phyloP scores from a whole-genome alignment of 2,113 vertebrate species.

The Zosterops hypoxanthus region DNA sequence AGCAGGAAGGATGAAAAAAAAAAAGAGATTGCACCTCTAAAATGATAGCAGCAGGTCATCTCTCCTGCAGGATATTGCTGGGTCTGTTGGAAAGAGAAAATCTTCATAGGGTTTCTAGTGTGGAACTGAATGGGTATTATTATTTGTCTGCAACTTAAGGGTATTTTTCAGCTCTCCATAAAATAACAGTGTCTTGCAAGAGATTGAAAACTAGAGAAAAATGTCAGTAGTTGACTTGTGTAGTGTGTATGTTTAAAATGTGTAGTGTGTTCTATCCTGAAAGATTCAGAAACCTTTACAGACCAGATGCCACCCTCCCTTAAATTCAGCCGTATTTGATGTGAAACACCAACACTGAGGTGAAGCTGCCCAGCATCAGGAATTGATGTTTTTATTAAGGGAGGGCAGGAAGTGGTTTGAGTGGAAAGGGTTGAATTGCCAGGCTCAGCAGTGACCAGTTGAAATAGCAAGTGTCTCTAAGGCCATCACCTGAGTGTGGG shows the following conservation, averaged over 20 bases:
- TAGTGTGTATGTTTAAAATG: not conserved
- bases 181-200: constrained; percentile 41
- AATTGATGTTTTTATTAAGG: not conserved
- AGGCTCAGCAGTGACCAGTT: not conserved
- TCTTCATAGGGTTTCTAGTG: not conserved
- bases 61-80: constrained; percentile 21
- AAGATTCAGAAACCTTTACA: not conserved
- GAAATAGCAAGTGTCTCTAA: not conserved
- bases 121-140: constrained; percentile 23
- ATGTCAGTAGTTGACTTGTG: not conserved
- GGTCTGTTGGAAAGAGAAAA: constrained; percentile 23
- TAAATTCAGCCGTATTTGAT: not conserved
- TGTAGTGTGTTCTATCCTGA: not conserved
- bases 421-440: not conserved
- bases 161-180: constrained; percentile 32
- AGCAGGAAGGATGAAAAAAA: not conserved
- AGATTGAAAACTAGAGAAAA: not conserved
- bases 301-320: not conserved
- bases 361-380: not conserved
- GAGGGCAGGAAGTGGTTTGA: not conserved
- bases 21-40: not conserved
- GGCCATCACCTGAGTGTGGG: not conserved
- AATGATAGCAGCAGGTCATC: constrained; percentile 35
- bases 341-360: not conserved
- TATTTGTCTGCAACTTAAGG: constrained; percentile 5